Percentiles rank a stretch among this genome's conserved stretches.
Conservation (phyloP, 2,888 invertebrate genomes). For the Erebia palarica region DNA sequence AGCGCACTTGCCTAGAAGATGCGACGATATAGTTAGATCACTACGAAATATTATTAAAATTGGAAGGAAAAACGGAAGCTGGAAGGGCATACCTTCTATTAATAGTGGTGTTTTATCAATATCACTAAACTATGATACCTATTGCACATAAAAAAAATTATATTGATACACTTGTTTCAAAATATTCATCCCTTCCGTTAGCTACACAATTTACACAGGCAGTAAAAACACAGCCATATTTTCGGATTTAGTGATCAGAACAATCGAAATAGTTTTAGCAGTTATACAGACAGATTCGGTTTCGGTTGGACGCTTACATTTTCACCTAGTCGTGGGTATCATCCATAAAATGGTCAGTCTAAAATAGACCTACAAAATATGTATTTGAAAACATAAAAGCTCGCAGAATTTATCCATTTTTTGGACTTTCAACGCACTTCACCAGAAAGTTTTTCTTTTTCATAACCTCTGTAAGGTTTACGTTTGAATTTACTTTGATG, state of each 20-base stretch:
- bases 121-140: background rate
- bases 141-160: background rate
- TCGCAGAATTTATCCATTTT: background rate
- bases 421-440: background rate
- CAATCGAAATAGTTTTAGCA: constrained; percentile 25
- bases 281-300: constrained; percentile 17
- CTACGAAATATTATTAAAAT: too few species aligned
- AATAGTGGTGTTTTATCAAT: too few species aligned
- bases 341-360: constrained; percentile 4
- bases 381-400: background rate
- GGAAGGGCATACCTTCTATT: too few species aligned
- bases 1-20: too few species aligned
- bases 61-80: too few species aligned
- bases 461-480: too few species aligned
- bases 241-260: constrained; percentile 17
- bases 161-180: background rate
- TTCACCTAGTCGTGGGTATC: background rate
- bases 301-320: constrained; percentile 21
- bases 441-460: too few species aligned
- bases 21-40: too few species aligned
- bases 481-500: too few species aligned
- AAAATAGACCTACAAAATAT: background rate
- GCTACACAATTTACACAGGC: constrained; percentile 4
- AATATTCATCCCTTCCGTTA: constrained; percentile 2
- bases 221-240: constrained; percentile 19